Evolutionary conservation across 2,797 vertebrate species (phyloP).

Genomic region (Pristis pectinata): DNA sequence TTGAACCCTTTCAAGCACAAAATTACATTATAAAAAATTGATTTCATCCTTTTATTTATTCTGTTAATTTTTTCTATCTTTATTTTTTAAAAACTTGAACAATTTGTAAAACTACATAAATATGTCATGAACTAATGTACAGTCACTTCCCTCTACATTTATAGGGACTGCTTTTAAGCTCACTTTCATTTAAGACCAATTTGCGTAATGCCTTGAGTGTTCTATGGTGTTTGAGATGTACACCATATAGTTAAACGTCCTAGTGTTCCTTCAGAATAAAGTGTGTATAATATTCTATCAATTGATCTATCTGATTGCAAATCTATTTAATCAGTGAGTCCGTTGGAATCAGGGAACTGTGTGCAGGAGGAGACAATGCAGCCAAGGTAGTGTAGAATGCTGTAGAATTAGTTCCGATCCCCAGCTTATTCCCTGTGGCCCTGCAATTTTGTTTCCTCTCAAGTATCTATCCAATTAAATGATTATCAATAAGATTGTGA

Average conservation of each 20-base stretch:
- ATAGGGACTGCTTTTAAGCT: not conserved
- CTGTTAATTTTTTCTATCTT: not conserved
- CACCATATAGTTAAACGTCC: not conserved
- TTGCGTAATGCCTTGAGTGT: not conserved
- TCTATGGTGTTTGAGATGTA: not conserved
- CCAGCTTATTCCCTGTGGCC: too few relatives aligned
- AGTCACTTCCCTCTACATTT: not conserved
- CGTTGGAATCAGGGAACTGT: not conserved
- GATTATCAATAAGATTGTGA: too few relatives aligned
- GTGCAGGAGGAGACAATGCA: too few relatives aligned
- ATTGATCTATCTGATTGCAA: not conserved
- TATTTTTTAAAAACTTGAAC: not conserved
- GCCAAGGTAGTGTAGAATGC: too few relatives aligned
- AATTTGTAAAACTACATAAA: conserved; percentile 25
- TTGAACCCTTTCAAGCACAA: not conserved
- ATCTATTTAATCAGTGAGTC: not conserved
- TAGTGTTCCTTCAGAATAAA: not conserved
- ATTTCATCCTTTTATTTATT: conserved; percentile 6
- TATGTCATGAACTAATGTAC: not conserved
- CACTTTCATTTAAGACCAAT: not conserved
- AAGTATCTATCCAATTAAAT: too few relatives aligned
- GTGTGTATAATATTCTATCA: not conserved
- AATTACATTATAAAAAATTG: conserved; percentile 5
- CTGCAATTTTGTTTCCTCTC: too few relatives aligned
- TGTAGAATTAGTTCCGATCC: too few relatives aligned